Evolutionary conservation across 2,797 vertebrate species (phyloP).

Genomic region (Allobates femoralis): DNA sequence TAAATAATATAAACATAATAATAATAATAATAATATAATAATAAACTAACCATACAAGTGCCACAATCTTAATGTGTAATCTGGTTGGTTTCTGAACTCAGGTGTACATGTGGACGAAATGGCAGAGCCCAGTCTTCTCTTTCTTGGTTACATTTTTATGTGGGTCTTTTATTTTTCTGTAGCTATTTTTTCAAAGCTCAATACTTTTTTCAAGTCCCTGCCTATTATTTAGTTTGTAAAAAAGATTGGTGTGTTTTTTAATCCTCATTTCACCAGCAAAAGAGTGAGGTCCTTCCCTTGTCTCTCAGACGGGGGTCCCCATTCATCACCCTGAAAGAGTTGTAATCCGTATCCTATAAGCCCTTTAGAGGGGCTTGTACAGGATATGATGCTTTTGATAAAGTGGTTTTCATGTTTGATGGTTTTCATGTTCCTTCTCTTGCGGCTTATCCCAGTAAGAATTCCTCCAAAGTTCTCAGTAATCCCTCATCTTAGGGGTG

Average conservation of each 20-base stretch:
- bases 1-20: too few species aligned
- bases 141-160: conserved; percentile 43
- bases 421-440: conserved; percentile 61
- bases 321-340: conserved; percentile 64
- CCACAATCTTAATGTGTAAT: not conserved
- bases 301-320: conserved; percentile 59
- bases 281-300: conserved; percentile 63
- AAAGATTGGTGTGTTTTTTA: conserved; percentile 63
- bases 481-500: conserved; percentile 63
- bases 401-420: conserved; percentile 64
- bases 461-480: conserved; percentile 63
- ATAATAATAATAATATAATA: too few species aligned
- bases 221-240: conserved; percentile 58
- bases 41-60: not conserved
- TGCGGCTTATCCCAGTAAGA: conserved; percentile 62
- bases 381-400: conserved; percentile 64
- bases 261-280: conserved; percentile 62
- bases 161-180: conserved; percentile 27
- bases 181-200: conserved; percentile 39
- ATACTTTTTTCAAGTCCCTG: conserved; percentile 41
- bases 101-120: conserved; percentile 27
- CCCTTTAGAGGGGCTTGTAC: conserved; percentile 64
- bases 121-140: conserved; percentile 8
- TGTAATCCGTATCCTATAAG: conserved; percentile 65
- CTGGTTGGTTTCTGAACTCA: not conserved